Conservation (phyloP, 53 echinoderm and acorn worm species). For the Paracentrotus lividus region DNA sequence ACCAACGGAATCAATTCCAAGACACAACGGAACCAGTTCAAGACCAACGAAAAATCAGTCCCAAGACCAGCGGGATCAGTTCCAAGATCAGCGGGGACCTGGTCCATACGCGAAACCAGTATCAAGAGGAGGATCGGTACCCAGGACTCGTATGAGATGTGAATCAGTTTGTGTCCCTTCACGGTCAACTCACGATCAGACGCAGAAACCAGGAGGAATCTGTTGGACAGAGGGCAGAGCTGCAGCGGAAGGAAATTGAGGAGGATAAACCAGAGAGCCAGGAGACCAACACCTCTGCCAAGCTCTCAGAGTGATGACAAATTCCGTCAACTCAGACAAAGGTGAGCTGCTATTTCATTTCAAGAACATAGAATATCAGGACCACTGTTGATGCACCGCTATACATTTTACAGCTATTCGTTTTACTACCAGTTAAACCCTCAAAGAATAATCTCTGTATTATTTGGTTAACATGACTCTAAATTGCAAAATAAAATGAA, state of each 20-base stretch:
- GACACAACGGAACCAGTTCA: conserved; percentile 10
- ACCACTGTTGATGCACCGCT: too few species aligned
- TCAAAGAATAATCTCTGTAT: too few species aligned
- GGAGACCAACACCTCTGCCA: conserved; percentile 40
- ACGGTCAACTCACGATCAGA: not conserved
- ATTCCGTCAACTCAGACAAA: conserved; percentile 48
- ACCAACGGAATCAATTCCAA: too few species aligned
- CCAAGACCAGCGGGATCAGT: not conserved
- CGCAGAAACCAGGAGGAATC: conserved; percentile 6
- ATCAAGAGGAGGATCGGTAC: not conserved
- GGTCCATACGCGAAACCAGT: conserved; percentile 34
- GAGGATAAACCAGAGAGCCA: not conserved
- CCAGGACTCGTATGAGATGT: conserved; percentile 49
- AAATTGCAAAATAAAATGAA: too few species aligned
- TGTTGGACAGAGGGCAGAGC: not conserved
- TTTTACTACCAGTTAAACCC: too few species aligned
- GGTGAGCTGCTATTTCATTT: too few species aligned
- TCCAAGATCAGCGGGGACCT: not conserved
- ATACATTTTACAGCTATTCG: too few species aligned
- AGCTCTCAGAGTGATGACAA: conserved; percentile 69
- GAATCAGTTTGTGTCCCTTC: conserved; percentile 31
- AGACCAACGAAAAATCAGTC: not conserved
- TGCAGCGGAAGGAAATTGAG: not conserved
- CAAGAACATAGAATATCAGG: too few species aligned
- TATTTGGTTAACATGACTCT: too few species aligned